phyloP scores from a whole-genome alignment of 2,113 vertebrate species.

The Macquaria australasica region DNA sequence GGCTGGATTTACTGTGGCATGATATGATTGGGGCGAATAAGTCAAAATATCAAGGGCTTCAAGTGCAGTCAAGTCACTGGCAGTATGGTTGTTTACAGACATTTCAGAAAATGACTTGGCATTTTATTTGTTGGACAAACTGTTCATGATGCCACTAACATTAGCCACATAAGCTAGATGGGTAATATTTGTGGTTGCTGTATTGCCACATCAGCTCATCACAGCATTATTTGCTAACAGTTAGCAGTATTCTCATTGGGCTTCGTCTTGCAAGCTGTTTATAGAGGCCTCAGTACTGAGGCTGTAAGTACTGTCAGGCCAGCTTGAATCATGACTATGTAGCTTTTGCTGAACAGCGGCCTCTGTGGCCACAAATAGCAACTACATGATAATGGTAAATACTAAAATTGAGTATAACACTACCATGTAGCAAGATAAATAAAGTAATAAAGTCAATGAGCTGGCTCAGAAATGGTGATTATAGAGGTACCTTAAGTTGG shows the following conservation, averaged over 20 bases:
- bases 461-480: neutral
- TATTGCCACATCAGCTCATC: neutral
- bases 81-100: neutral
- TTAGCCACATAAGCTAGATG: neutral
- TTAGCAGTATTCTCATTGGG: neutral
- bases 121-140: neutral
- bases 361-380: neutral
- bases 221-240: neutral
- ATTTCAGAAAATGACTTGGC: neutral
- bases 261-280: neutral
- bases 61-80: neutral
- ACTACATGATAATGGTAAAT: neutral
- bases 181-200: neutral
- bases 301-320: neutral
- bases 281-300: neutral
- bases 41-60: neutral
- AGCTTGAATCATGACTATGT: neutral
- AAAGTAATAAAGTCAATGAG: neutral
- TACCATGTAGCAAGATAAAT: neutral
- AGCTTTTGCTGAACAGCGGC: neutral
- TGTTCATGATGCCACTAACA: neutral
- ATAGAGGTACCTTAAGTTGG: neutral
- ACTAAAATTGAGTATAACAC: too few species aligned
- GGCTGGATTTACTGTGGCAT: neutral
- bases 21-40: constrained; percentile 2